phyloP scores from a whole-genome alignment of 2,797 vertebrate species.

The Liasis olivaceus region DNA sequence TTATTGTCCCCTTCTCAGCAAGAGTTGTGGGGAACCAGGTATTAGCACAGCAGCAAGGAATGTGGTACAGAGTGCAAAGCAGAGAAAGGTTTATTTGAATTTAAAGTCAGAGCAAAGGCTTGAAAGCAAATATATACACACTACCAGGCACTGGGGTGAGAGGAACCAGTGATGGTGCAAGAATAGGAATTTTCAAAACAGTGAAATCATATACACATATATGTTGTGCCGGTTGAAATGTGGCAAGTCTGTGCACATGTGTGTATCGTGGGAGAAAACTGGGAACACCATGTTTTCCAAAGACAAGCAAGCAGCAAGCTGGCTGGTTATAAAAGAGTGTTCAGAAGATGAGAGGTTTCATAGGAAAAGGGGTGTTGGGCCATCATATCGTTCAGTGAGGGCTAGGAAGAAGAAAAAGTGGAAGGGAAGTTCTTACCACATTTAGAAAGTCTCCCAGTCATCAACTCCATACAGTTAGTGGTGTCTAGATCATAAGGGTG shows the following conservation, averaged over 20 bases:
- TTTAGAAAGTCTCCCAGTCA: conserved; percentile 90
- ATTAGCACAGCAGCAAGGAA: conserved; percentile 46
- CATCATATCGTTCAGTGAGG: conserved; percentile 62
- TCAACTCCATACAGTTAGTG: conserved; percentile 86
- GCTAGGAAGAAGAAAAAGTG: conserved; percentile 68
- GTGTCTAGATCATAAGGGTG: conserved; percentile 86
- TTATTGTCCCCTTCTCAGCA: conserved; percentile 45
- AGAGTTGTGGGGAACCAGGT: conserved; percentile 45
- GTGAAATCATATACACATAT: conserved; percentile 39
- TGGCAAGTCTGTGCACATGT: conserved; percentile 51
- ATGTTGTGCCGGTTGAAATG: conserved; percentile 54
- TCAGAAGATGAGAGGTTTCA: conserved; percentile 51
- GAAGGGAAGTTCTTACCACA: conserved; percentile 88
- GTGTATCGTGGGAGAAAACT: conserved; percentile 50
- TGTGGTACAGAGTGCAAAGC: conserved; percentile 55
- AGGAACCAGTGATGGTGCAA: conserved; percentile 48
- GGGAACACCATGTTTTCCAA: conserved; percentile 34
- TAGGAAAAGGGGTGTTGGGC: conserved; percentile 46
- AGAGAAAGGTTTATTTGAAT: conserved; percentile 49
- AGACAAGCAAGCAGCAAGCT: conserved; percentile 46
- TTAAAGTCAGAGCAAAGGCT: conserved; percentile 47
- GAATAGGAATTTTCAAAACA: conserved; percentile 47
- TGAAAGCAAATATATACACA: conserved; percentile 40
- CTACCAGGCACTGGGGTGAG: not conserved
- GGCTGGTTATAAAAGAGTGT: conserved; percentile 41